Evolutionary conservation across 2,797 vertebrate genomes (phyloP).

Genomic region (Notoglanidium macrostoma): DNA sequence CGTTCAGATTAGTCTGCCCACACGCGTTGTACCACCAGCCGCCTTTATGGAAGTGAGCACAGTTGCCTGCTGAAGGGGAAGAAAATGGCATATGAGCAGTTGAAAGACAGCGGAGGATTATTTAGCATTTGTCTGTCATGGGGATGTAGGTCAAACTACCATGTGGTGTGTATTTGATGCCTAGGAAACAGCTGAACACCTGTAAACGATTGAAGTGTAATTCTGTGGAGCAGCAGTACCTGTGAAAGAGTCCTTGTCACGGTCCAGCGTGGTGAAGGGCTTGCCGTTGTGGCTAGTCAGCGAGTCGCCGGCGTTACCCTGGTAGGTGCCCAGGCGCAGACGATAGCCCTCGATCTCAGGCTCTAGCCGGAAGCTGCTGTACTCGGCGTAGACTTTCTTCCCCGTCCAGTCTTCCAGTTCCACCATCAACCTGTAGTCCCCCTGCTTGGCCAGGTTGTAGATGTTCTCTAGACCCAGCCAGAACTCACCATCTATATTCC

Average conservation of each 20-base stretch:
- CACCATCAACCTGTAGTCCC: constrained; percentile 91
- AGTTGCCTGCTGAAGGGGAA: constrained; percentile 82
- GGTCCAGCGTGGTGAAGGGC: constrained; percentile 95
- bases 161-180: background rate
- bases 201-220: background rate
- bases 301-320: constrained; percentile 96
- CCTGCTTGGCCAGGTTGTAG: constrained; percentile 90
- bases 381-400: constrained; percentile 97
- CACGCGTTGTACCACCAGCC: constrained; percentile 99
- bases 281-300: constrained; percentile 95
- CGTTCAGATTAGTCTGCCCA: constrained; percentile 94
- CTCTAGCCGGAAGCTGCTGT: constrained; percentile 94
- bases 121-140: background rate
- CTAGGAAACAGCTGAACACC: background rate
- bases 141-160: too few species aligned
- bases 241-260: constrained; percentile 91
- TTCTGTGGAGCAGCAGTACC: constrained; percentile 70
- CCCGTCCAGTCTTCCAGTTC: constrained; percentile 98
- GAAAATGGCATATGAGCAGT: background rate
- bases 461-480: constrained; percentile 97
- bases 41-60: constrained; percentile 96
- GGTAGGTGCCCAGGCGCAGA: constrained; percentile 90
- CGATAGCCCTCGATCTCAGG: constrained; percentile 89
- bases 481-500: constrained; percentile 93
- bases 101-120: background rate